Conservation (phyloP, 2,888 invertebrate species). For the Hyalella azteca region DNA sequence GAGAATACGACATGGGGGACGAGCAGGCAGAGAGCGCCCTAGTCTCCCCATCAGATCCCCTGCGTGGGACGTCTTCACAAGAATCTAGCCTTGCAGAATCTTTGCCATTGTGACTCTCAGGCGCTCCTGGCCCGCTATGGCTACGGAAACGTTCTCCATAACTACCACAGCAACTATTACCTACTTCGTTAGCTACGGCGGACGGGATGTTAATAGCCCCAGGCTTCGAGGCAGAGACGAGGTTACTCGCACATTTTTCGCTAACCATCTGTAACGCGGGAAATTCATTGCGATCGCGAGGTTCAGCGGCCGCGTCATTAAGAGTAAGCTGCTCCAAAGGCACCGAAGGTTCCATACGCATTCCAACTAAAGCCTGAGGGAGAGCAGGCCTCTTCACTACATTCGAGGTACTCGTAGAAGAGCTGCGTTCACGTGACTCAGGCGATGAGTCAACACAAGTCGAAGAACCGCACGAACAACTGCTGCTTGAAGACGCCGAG, state of each 20-base stretch:
- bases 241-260: neutral
- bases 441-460: neutral
- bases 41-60: slow-evolving; percentile 46
- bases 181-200: neutral
- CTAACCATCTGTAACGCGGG: too few relatives aligned
- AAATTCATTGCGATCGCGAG: too few relatives aligned
- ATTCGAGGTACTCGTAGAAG: neutral
- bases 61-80: slow-evolving; percentile 34
- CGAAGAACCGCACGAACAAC: neutral
- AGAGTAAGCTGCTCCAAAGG: slow-evolving; percentile 23
- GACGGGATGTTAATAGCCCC: neutral
- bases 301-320: neutral
- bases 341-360: slow-evolving; percentile 22
- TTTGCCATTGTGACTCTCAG: slow-evolving; percentile 51
- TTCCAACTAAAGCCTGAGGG: neutral
- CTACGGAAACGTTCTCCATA: slow-evolving; percentile 49
- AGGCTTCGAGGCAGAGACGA: neutral
- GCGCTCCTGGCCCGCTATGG: slow-evolving; percentile 57
- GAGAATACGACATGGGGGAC: slow-evolving; percentile 57
- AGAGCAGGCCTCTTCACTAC: slow-evolving; percentile 28
- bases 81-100: slow-evolving; percentile 29
- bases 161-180: neutral
- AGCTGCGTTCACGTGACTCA: neutral
- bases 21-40: slow-evolving; percentile 56
- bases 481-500: neutral